Conservation (phyloP, 1,140 invertebrate genomes). For the Drosophila burlai region DNA sequence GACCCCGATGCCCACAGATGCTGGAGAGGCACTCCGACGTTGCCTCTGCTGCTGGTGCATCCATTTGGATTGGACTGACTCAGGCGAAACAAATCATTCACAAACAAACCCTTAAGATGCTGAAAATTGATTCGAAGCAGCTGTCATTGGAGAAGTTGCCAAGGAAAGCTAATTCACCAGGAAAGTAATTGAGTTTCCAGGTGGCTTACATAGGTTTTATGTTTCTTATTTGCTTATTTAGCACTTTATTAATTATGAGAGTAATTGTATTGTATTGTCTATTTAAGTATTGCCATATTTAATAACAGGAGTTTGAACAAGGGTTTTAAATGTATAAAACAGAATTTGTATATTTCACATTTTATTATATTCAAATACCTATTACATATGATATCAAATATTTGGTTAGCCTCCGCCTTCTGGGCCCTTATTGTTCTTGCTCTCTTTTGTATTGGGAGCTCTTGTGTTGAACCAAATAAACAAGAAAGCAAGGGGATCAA, state of each 20-base stretch:
- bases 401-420: slow-evolving; percentile 37
- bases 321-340: too few relatives aligned
- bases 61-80: slow-evolving; percentile 16
- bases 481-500: slow-evolving; percentile 42
- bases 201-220: not conserved
- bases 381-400: slow-evolving; percentile 49
- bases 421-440: slow-evolving; percentile 61
- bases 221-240: not conserved
- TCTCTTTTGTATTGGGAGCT: slow-evolving; percentile 61
- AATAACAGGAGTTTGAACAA: too few relatives aligned
- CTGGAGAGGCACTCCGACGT: slow-evolving; percentile 16
- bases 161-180: not conserved
- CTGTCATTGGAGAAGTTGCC: slow-evolving; percentile 7
- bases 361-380: not conserved
- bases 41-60: slow-evolving; percentile 18
- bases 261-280: too few relatives aligned
- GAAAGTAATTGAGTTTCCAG: slow-evolving; percentile 4
- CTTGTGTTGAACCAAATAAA: slow-evolving; percentile 64
- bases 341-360: not conserved
- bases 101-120: slow-evolving; percentile 16
- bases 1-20: slow-evolving; percentile 24
- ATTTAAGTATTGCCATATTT: too few relatives aligned
- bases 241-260: not conserved
- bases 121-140: slow-evolving; percentile 39
- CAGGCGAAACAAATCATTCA: slow-evolving; percentile 56